Base-by-base conservation (phyloP, 2,113 vertebrate species). In the Camelus bactrianus region DNA sequence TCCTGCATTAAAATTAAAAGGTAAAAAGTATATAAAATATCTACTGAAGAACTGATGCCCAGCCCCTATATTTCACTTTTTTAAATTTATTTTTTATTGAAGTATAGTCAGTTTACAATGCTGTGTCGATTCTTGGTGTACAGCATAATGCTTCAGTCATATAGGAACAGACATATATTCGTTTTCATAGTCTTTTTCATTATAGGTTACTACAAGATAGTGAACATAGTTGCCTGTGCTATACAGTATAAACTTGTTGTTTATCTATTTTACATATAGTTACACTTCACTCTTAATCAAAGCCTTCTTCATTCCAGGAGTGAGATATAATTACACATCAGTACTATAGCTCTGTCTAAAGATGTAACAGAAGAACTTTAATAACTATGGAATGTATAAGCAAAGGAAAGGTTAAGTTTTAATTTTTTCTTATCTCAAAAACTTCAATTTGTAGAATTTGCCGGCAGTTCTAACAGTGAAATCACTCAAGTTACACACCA, bases 1-100 rank as follows among this genome's bases (percentile, higher is more conserved):
- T 75, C 67, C 52, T 76, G 60, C 58, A 56, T 56, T 75, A 70
- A 8, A 91, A 84, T 87, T 69, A 90, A 89, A 94, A 89, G 38
- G 38, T 67, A 26, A 75, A 35, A 86, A 22, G 75, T 32, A 60
- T 67, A 26, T 58, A 79, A 69, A 67, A 72, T 70, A 90, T 46
- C 42, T 54, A 62, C 9, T 85, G 3, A 48, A 20, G 8, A 94
- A 84, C 6, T 73, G 65, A 89, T 28, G 3, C 56, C 10, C 12
- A 76, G 12, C 13, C 22, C 90, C n/a, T 76, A 87, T 2, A 38
- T 30, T 72, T 86, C 46, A 50, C 2, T 92, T 28, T 62, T 89
- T 42, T 42, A 42, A 42, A 42, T 42, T 42, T 42, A 42, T 42
- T 42, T 42, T 42, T 42, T 42, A 42, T 42, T 42, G 38, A 42